Evolutionary conservation across 2,888 invertebrate species (phyloP).

Genomic region (Tetragonisca angustula): DNA sequence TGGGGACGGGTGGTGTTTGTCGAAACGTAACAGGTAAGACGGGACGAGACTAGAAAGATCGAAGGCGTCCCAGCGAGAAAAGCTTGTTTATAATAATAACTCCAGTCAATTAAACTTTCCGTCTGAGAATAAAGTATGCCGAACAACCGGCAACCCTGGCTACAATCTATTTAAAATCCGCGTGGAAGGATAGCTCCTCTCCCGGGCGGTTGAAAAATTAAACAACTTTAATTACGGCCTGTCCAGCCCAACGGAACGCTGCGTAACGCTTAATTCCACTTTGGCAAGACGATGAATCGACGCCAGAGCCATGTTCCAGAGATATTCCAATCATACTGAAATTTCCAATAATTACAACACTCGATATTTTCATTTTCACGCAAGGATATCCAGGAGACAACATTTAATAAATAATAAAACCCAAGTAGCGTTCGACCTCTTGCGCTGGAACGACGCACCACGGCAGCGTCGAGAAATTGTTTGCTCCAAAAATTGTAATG

Average conservation of each 20-base stretch:
- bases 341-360: too few relatives aligned
- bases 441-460: too few relatives aligned
- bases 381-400: too few relatives aligned
- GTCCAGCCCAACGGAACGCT: background rate
- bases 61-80: background rate
- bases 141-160: slow-evolving; percentile 17
- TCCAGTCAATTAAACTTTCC: slow-evolving; percentile 38
- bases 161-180: slow-evolving; percentile 37
- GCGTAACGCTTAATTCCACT: too few relatives aligned
- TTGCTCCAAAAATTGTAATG: too few relatives aligned
- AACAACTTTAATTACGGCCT: slow-evolving; percentile 46
- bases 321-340: too few relatives aligned
- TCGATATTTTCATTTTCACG: too few relatives aligned
- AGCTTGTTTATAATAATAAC: slow-evolving; percentile 30
- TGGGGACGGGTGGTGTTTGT: too few relatives aligned
- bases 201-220: slow-evolving; percentile 9
- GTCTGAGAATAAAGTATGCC: background rate
- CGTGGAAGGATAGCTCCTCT: background rate
- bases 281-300: background rate
- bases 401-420: too few relatives aligned
- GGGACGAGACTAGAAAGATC: background rate
- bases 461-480: too few relatives aligned
- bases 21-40: background rate
- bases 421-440: too few relatives aligned
- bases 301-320: background rate